phyloP scores from a whole-genome alignment of 2,797 vertebrate species.

The Odontamblyopus lacepedii region DNA sequence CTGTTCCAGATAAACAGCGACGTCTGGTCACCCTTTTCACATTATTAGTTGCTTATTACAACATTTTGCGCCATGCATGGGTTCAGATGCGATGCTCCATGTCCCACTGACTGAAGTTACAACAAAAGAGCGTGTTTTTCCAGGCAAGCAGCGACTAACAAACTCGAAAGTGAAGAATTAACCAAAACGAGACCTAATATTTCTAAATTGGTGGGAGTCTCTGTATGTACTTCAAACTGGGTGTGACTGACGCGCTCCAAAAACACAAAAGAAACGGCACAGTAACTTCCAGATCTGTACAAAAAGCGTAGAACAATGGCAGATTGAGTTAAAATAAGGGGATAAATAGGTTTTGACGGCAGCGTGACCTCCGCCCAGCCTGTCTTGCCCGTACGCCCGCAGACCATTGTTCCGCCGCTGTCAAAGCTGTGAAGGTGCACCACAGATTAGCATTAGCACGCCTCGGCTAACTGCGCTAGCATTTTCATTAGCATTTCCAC shows the following conservation, averaged over 20 bases:
- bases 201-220: constrained; percentile 24
- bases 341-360: not conserved
- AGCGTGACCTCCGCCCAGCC: constrained; percentile 6
- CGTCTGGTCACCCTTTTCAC: no score
- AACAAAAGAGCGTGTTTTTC: constrained; percentile 25
- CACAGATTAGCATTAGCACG: constrained; percentile 60
- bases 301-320: not conserved
- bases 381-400: constrained; percentile 17
- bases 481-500: constrained; percentile 35
- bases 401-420: constrained; percentile 70
- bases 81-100: not conserved
- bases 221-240: constrained; percentile 55
- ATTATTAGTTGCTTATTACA: no score
- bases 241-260: constrained; percentile 65
- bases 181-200: not conserved
- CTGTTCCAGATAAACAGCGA: no score
- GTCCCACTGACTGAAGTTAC: constrained; percentile 26
- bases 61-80: not conserved
- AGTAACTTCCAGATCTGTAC: constrained; percentile 16
- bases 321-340: not conserved
- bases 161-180: constrained; percentile 1
- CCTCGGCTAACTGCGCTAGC: constrained; percentile 39
- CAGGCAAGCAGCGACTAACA: not conserved
- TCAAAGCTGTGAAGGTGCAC: constrained; percentile 63
- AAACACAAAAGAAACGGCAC: constrained; percentile 33